These are phyloP conservation scores for Notarius quadriscutis DNA, from an alignment of 2,113 vertebrate species.

Conservation along the genomic window DNA sequence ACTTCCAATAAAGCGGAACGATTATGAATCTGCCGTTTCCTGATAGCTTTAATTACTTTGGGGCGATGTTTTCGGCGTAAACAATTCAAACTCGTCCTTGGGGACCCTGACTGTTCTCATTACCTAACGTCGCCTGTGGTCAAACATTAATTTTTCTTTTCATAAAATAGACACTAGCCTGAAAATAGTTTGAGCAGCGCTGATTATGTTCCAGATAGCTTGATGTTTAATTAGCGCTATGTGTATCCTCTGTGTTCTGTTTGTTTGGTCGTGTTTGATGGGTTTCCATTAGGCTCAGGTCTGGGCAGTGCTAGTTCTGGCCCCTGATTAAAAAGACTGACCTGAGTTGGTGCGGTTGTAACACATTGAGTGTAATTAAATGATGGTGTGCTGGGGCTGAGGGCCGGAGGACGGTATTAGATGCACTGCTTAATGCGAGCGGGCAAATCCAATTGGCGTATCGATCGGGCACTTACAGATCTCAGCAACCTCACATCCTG, in stretches of 20 bases:
- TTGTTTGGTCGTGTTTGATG: not conserved
- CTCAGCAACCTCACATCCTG: conserved; percentile 65
- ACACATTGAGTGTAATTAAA: conserved; percentile 66
- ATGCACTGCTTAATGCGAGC: conserved; percentile 69
- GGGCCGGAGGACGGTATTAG: conserved; percentile 61
- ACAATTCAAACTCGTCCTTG: conserved; percentile 22
- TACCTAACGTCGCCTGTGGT: conserved; percentile 25
- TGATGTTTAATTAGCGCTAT: not conserved
- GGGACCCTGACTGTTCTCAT: conserved; percentile 11
- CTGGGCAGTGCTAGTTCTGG: conserved; percentile 28
- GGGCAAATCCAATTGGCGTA: conserved; percentile 68
- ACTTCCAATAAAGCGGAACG: conserved; percentile 32
- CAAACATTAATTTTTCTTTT: conserved; percentile 5
- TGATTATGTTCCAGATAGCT: not conserved
- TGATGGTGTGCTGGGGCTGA: conserved; percentile 59
- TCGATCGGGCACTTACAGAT: conserved; percentile 71
- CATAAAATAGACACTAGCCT: not conserved
- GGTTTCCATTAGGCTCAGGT: conserved; percentile 11
- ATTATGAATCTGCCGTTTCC: conserved; percentile 26
- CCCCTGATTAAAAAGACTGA: conserved; percentile 63
- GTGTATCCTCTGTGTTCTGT: not conserved
- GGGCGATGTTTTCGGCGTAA: conserved; percentile 20
- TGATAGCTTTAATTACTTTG: conserved; percentile 26
- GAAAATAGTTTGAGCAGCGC: not conserved
- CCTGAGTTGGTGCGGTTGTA: conserved; percentile 49